Conservation (phyloP, 2,113 vertebrate genomes). For the Anhinga rufa region DNA sequence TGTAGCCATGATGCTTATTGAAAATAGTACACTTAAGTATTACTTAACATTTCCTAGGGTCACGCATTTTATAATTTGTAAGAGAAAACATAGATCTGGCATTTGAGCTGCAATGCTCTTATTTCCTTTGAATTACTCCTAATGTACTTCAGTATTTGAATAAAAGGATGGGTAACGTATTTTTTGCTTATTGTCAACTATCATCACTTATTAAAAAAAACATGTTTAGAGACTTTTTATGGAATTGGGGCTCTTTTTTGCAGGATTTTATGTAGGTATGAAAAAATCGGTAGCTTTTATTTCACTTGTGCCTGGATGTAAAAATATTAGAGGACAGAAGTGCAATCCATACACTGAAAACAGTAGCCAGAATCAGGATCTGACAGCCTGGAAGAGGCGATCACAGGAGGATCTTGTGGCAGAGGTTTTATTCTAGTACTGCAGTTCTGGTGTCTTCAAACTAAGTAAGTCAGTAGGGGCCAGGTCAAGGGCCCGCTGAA, state of each 20-base stretch:
- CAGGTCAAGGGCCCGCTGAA: background rate
- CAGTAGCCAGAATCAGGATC: background rate
- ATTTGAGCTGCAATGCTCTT: background rate
- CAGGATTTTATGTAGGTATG: background rate
- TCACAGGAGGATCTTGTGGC: background rate
- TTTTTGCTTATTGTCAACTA: background rate
- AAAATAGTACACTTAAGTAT: background rate
- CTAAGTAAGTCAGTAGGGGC: background rate
- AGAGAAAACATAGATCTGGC: background rate
- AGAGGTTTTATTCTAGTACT: background rate
- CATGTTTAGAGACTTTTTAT: background rate
- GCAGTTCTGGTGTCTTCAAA: background rate
- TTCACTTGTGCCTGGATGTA: background rate
- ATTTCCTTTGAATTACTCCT: background rate
- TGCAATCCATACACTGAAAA: accelerated
- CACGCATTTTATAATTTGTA: background rate
- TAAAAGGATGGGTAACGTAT: background rate
- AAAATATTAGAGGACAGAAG: background rate
- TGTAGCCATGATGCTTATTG: background rate
- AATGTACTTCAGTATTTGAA: background rate
- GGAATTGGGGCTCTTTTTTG: background rate
- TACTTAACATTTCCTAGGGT: background rate
- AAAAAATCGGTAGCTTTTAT: background rate
- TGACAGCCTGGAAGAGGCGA: background rate
- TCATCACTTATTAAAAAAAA: background rate